phyloP scores from a whole-genome alignment of 2,113 vertebrate genomes.

The Rana temporaria region DNA sequence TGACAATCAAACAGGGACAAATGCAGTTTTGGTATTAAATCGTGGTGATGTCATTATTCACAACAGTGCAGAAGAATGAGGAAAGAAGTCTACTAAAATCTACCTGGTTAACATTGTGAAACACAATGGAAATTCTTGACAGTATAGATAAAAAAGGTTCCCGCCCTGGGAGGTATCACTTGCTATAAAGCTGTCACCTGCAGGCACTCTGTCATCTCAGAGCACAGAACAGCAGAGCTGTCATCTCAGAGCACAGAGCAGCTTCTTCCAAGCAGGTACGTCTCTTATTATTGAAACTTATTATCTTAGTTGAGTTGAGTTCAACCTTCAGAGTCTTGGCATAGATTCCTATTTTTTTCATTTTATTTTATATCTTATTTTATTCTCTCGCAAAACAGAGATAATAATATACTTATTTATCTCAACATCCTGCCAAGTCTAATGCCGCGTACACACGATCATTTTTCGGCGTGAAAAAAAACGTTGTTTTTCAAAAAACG shows the following conservation, averaged over 20 bases:
- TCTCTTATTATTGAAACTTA: neutral
- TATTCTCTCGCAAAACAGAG: no score
- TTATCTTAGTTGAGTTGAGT: neutral
- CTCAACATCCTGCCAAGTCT: no score
- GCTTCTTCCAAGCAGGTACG: neutral
- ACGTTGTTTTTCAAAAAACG: no score
- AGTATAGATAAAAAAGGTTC: neutral
- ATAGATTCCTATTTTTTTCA: neutral
- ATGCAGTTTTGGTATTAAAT: no score
- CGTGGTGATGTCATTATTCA: no score
- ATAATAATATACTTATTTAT: no score
- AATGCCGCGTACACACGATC: no score
- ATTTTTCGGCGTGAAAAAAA: no score
- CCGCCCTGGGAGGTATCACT: neutral
- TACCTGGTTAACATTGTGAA: neutral
- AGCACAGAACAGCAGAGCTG: neutral
- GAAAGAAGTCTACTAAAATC: no score
- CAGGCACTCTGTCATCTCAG: neutral
- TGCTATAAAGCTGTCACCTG: neutral
- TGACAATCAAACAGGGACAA: no score
- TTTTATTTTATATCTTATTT: no score
- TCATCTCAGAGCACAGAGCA: neutral
- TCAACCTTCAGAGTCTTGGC: neutral
- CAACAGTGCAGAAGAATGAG: no score
- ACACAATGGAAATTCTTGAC: conserved; percentile 6